Evolutionary conservation across 2,888 invertebrate species (phyloP), one percentile per base, ranked within the genome.

Genomic region (Charanyca ferruginea): DNA sequence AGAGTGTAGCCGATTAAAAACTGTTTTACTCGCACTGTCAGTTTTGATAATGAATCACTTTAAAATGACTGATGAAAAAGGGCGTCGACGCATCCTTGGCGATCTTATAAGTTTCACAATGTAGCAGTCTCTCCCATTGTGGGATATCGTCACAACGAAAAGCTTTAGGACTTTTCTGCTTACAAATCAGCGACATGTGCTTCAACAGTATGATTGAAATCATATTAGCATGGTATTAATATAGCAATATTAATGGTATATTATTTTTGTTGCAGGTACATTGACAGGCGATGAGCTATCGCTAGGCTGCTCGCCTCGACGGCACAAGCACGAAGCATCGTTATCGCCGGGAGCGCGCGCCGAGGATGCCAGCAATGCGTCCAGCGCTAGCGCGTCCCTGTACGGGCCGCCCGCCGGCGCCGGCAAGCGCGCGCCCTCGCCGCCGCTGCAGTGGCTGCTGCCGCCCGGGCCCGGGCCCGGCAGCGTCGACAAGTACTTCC

Each of bases 261-360:
- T 38, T 62, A 18, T 32, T 48, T 62, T 92, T 90, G 93, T 96
- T 96, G 42, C 96, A 98, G 98, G 98, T 95, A 97, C 97, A 84
- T 96, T 98, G 90, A 97, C 97, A 87, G 97, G 97, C 85, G 98
- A 98, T 91, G 98, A 98, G 90, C 91, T 98, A 69, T 97, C 98
- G 41, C 93, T 98, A 81, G 96, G 96, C 75, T 96, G 96, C 81
- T 96, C 96, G 57, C 95, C 95, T 72, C 88, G 95, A 49, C 89
- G 94, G 41, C 95, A 96, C 87, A 97, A 97, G 90, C 96, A 97
- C 87, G 97, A 97, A 87, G 96, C 95, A 87, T 96, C 91, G 87
- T 96, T 96, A 84, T 97, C 97, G 65, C 97, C 97, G 57, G 96
- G 96, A 80, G 96, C 97, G 78, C 96, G 97, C 88, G 97, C 97